Evolutionary conservation across 37 sponge, comb jelly and placozoan genomes (phyloP).

Genomic region (Crambe crambe): DNA sequence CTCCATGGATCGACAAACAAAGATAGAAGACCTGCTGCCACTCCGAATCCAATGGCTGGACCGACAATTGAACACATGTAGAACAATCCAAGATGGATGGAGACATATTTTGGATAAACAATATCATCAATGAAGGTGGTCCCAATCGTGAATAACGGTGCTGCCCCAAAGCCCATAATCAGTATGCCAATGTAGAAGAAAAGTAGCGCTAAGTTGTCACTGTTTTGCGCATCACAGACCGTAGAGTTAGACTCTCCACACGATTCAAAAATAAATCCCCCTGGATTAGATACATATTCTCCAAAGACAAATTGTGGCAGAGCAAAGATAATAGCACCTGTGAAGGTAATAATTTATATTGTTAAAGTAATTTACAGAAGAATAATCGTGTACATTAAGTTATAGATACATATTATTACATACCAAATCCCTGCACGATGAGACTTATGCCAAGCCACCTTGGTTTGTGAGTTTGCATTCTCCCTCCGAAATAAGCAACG

Average conservation of each 20-base stretch:
- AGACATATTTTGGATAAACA: slow-evolving; percentile 55
- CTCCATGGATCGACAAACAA: slow-evolving; percentile 73
- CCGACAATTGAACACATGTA: slow-evolving; percentile 54
- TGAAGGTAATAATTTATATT: not conserved
- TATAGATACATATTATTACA: too few species aligned
- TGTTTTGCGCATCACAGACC: slow-evolving; percentile 34
- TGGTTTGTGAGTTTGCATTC: too few species aligned
- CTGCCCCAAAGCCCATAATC: slow-evolving; percentile 73
- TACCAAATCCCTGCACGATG: too few species aligned
- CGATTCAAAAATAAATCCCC: not conserved
- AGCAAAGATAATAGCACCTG: slow-evolving; percentile 66
- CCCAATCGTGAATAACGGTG: slow-evolving; percentile 77
- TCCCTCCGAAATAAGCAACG: too few species aligned
- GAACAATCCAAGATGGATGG: slow-evolving; percentile 66
- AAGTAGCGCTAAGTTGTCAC: slow-evolving; percentile 34
- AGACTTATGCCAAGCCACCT: too few species aligned
- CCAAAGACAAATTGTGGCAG: slow-evolving; percentile 76
- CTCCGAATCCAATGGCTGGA: slow-evolving; percentile 68
- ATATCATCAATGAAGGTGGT: slow-evolving; percentile 75
- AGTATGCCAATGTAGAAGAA: slow-evolving; percentile 70
- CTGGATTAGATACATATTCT: slow-evolving; percentile 15
- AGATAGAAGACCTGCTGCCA: slow-evolving; percentile 62
- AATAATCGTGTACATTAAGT: too few species aligned
- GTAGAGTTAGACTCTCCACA: slow-evolving; percentile 8
- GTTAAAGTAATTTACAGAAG: too few species aligned